phyloP scores from a whole-genome alignment of 2,888 invertebrate genomes.

The Quadroppia sp. region DNA sequence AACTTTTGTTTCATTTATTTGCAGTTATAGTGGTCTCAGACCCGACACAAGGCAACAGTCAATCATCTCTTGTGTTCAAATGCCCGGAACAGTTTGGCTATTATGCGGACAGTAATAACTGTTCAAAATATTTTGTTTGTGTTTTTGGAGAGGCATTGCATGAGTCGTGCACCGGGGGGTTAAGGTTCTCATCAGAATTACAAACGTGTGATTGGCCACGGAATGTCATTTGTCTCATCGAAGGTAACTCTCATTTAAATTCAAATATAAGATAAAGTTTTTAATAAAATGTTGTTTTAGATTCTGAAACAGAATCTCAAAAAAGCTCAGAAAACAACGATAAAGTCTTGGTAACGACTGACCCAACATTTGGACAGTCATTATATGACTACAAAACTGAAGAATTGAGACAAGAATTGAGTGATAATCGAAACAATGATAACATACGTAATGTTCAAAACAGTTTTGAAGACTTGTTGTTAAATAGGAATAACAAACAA shows the following conservation, averaged over 20 bases:
- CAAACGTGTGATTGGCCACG: slow-evolving; percentile 96
- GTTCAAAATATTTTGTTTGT: slow-evolving; percentile 88
- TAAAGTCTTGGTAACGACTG: too few species aligned
- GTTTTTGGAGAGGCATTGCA: slow-evolving; percentile 87
- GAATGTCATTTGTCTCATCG: slow-evolving; percentile 70
- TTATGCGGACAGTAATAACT: slow-evolving; percentile 85
- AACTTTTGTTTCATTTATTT: not conserved
- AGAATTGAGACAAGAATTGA: not conserved
- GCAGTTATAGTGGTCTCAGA: not conserved
- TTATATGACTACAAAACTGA: slow-evolving; percentile 14
- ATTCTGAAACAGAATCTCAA: not conserved
- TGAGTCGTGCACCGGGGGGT: slow-evolving; percentile 86
- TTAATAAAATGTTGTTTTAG: not conserved
- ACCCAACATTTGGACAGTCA: too few species aligned
- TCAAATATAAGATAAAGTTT: too few species aligned
- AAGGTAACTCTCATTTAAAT: too few species aligned
- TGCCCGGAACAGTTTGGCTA: slow-evolving; percentile 94
- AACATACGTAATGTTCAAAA: not conserved
- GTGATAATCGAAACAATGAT: not conserved
- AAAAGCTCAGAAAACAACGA: not conserved
- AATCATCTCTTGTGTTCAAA: slow-evolving; percentile 63
- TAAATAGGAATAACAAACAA: not conserved
- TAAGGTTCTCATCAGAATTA: slow-evolving; percentile 90
- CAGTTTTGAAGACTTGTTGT: not conserved
- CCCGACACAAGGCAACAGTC: slow-evolving; percentile 2